A percentile compares a stretch with the other conserved stretches of the same genome.
These are phyloP conservation scores for Laticauda colubrina DNA, from an alignment of 2,113 vertebrate genomes.

Conservation along the genomic window DNA sequence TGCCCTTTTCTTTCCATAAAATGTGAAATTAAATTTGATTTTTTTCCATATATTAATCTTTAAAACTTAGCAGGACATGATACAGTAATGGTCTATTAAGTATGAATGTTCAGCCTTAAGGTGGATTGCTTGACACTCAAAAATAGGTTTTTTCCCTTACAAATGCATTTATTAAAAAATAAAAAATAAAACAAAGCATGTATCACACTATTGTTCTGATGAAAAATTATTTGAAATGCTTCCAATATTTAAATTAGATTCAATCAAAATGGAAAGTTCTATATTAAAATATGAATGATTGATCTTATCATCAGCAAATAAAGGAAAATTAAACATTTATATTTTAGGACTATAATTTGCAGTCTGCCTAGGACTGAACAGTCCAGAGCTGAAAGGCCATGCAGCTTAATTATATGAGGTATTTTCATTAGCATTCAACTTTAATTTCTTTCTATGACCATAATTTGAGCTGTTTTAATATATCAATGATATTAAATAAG, in stretches of 20 bases:
- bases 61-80: background rate
- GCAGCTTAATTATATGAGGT: background rate
- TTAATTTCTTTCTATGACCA: background rate
- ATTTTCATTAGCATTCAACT: background rate
- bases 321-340: background rate
- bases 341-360: background rate
- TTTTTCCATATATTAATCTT: slow-evolving; percentile 17
- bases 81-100: background rate
- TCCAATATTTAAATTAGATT: slow-evolving; percentile 20
- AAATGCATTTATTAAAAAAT: background rate
- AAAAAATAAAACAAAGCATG: background rate
- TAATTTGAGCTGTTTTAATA: background rate
- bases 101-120: slow-evolving; percentile 31
- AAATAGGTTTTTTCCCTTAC: background rate
- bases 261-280: background rate
- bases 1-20: background rate
- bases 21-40: background rate
- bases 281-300: background rate
- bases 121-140: background rate
- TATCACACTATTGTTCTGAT: background rate
- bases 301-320: background rate
- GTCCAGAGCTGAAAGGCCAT: background rate
- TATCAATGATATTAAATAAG: background rate
- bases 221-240: background rate
- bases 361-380: background rate